These are phyloP conservation scores for Cheirogaleus major DNA, from an alignment of 2,797 vertebrate species.

Conservation along the genomic window DNA sequence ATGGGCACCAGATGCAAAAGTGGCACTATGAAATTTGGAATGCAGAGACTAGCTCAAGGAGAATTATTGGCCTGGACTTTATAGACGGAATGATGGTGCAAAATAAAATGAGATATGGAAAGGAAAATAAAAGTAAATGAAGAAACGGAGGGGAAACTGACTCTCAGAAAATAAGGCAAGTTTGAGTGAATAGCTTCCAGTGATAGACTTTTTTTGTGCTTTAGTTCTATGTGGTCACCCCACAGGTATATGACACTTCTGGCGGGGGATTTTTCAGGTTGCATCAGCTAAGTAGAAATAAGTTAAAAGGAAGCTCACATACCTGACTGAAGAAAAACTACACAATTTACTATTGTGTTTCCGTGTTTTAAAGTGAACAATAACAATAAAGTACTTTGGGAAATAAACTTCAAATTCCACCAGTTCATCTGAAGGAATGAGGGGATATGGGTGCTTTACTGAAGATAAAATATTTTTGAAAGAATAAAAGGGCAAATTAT, in stretches of 20 bases:
- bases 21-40: background rate
- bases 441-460: background rate
- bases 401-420: conserved; percentile 12
- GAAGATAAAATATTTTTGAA: conserved; percentile 28
- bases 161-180: background rate
- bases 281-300: background rate
- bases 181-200: background rate
- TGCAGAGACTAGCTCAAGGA: background rate
- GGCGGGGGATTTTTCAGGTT: background rate
- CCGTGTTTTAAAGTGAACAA: background rate
- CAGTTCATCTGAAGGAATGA: background rate
- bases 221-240: background rate
- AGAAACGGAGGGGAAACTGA: background rate
- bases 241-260: background rate
- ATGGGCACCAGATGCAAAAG: background rate
- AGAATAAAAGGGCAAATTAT: conserved; percentile 16
- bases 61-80: background rate
- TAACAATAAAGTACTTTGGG: background rate
- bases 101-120: background rate
- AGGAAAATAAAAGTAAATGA: background rate
- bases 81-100: background rate
- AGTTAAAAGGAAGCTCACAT: background rate
- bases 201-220: background rate
- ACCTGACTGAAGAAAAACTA: background rate
- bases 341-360: background rate